A percentile compares a stretch with the other conserved stretches of the same genome.
Evolutionary conservation across 2,113 vertebrate species (phyloP).

Genomic region (Choloepus hoffmanni): DNA sequence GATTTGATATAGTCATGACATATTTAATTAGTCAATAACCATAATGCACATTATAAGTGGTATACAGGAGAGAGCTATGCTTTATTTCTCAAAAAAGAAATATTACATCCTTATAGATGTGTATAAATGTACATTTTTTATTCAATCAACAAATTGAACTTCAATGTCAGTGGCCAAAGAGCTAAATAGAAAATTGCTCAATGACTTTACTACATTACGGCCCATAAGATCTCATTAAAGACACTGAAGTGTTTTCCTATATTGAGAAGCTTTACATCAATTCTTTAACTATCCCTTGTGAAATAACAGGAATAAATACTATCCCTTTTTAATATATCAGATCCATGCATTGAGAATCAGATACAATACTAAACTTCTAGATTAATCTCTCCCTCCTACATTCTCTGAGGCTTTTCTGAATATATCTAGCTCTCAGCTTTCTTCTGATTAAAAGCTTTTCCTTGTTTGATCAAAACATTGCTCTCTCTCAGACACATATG

Average conservation of each 20-base stretch:
- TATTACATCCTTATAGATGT: background rate
- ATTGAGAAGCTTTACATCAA: background rate
- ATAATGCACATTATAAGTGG: background rate
- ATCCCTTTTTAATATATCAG: background rate
- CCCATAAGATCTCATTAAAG: background rate
- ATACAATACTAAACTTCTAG: background rate
- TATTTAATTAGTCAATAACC: background rate
- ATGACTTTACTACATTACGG: background rate
- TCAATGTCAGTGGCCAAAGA: background rate
- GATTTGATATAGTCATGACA: background rate
- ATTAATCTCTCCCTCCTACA: background rate
- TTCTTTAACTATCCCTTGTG: background rate
- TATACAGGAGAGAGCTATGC: background rate
- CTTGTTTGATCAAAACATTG: background rate
- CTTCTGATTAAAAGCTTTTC: background rate
- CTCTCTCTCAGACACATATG: background rate
- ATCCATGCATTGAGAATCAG: background rate
- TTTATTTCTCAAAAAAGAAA: background rate
- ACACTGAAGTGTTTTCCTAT: background rate
- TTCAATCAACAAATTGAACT: background rate
- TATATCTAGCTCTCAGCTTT: background rate
- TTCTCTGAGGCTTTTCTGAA: background rate
- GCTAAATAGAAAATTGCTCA: background rate
- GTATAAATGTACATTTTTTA: background rate
- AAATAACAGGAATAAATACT: background rate